phyloP scores from a whole-genome alignment of 1,140 invertebrate genomes.

The Hylyphantes graminicola region DNA sequence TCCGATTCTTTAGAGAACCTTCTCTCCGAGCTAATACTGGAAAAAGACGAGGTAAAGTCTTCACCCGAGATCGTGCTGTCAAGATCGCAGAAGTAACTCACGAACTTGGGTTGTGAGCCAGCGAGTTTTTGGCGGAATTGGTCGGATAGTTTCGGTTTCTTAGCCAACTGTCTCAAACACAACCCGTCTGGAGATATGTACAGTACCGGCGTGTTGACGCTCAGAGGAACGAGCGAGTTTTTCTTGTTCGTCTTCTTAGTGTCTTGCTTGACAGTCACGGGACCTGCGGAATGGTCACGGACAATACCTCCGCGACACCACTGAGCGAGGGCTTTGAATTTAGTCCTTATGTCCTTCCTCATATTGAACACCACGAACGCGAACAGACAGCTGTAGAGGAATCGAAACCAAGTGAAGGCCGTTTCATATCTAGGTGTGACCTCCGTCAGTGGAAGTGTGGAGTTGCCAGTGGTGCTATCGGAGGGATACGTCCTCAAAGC shows the following conservation, averaged over 20 bases:
- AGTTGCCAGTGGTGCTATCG: background rate
- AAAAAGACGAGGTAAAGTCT: background rate
- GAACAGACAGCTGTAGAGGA: slow-evolving; percentile 41
- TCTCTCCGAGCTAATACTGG: background rate
- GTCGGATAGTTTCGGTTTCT: background rate
- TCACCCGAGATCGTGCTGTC: background rate
- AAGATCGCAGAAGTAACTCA: slow-evolving; percentile 63
- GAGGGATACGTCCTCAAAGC: background rate
- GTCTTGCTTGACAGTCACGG: slow-evolving; percentile 1
- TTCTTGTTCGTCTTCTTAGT: slow-evolving; percentile 37
- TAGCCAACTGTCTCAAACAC: slow-evolving; percentile 56
- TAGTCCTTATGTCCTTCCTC: slow-evolving; percentile 61
- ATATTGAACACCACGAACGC: slow-evolving; percentile 49
- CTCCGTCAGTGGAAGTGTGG: background rate
- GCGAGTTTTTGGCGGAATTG: background rate
- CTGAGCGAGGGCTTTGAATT: slow-evolving; percentile 53
- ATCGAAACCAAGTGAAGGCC: slow-evolving; percentile 61
- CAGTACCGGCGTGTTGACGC: slow-evolving; percentile 61
- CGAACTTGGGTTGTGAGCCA: slow-evolving; percentile 53
- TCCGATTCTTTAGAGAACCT: slow-evolving; percentile 30
- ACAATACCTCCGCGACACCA: slow-evolving; percentile 47
- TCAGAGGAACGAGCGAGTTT: slow-evolving; percentile 23
- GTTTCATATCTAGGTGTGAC: slow-evolving; percentile 50
- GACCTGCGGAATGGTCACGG: slow-evolving; percentile 39
- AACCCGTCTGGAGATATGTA: slow-evolving; percentile 62